Base-by-base conservation (phyloP, 2,888 invertebrate genomes). In the Aquatica leii region DNA sequence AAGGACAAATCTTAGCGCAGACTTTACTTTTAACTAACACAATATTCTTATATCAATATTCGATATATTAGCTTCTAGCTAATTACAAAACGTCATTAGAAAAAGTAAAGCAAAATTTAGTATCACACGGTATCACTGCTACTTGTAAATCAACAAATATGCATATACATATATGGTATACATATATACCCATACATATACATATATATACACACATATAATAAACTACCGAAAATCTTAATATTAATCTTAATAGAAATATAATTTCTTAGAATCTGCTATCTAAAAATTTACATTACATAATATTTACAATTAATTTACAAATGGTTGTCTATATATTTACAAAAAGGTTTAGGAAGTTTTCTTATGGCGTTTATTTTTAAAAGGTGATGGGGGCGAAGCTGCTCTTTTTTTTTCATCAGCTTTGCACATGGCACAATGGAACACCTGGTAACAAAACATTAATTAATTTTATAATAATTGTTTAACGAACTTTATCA, bases 351-450 rank as follows among this genome's bases (percentile, higher is more conserved):
- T 69, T 75, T 77, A 77, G 71, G 75, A 73, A 61, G 77, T 73
- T 72, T 74, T 76, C 70, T 76, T 76, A 49, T 74, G 74, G 69
- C 78, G 77, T 70, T 78, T 78, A 63, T 70, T 71, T 72, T 77
- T 77, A 61, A 76, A 76, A 55, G 74, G 73, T 66, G 75, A 73
- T 55, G 71, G 70, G 41, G 74, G 72, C 62, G 74, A 73, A 63
- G 70, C 68, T 68, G 71, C 66, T 68, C 71, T 66, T 67, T 72
- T 70, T 64, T 73, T 74, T 65, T 73, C 71, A 66, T 55, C 59
- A 54, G 67, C 62, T 66, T 79, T 81, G 70, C 86, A 86, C 67
- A 79, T 77, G 71, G 82, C 81, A 78, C 86, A 86, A 68, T 83
- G 82, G 78, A 84, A 86, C 71, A 83, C 77, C 77, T 78, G 58